Conservation (phyloP, 2,888 invertebrate genomes). For the Macropis europaea region DNA sequence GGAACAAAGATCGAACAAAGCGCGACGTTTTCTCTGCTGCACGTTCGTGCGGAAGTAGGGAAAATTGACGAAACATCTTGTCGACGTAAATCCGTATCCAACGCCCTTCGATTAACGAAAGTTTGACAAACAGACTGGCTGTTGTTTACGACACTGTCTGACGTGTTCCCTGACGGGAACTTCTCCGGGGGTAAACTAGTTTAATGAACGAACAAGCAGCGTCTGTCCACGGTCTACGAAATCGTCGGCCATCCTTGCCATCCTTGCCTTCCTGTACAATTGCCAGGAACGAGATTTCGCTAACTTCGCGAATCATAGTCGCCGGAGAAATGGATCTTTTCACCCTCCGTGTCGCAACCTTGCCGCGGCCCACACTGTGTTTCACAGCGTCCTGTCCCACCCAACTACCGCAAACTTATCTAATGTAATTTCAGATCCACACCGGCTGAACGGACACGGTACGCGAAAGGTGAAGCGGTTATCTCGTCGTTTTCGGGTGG, state of each 20-base stretch:
- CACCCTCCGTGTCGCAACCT: conserved; percentile 18
- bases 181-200: conserved; percentile 47
- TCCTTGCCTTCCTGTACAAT: conserved; percentile 35
- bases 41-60: no score
- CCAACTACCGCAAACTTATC: conserved; percentile 30
- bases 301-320: conserved; percentile 50
- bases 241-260: conserved; percentile 21
- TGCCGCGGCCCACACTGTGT: background rate
- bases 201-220: conserved; percentile 56
- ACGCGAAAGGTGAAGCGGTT: conserved; percentile 16
- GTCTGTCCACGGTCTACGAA: conserved; percentile 36
- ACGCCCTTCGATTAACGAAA: background rate
- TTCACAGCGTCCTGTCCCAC: conserved; percentile 9
- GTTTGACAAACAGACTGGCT: background rate
- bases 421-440: conserved; percentile 35
- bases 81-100: background rate
- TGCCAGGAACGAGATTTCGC: conserved; percentile 46
- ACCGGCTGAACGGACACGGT: background rate
- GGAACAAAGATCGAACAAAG: no score
- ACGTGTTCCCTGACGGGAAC: conserved; percentile 12
- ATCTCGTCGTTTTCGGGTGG: conserved; percentile 34
- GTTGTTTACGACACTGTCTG: conserved; percentile 7
- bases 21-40: no score
- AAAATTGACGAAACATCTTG: background rate
- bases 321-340: conserved; percentile 58